Percentiles rank a stretch among this genome's conserved stretches.
phyloP scores from a whole-genome alignment of 2,888 invertebrate genomes.

The Lasioglossum vierecki region DNA sequence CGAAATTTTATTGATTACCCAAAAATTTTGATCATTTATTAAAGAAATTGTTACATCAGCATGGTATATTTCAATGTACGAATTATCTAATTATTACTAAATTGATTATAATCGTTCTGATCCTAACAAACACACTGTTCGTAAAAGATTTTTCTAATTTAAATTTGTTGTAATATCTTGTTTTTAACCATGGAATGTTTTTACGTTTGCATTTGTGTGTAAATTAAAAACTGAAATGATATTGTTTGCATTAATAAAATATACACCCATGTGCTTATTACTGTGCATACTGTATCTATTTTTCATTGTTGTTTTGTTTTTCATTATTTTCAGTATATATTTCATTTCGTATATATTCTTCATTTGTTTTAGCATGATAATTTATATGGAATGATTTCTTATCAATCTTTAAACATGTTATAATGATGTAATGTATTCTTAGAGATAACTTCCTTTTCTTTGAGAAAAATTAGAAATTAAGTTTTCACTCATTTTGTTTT shows the following conservation, averaged over 20 bases:
- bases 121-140: conserved; percentile 11
- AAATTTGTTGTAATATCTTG: not conserved
- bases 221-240: not conserved
- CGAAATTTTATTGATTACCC: conserved; percentile 41
- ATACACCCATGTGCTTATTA: not conserved
- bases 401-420: not conserved
- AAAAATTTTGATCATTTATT: conserved; percentile 28
- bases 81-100: conserved; percentile 20
- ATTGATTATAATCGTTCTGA: not conserved
- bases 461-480: not conserved
- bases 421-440: conserved; percentile 13
- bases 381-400: conserved; percentile 12
- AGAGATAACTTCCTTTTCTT: not conserved
- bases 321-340: not conserved
- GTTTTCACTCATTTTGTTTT: not conserved
- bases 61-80: conserved; percentile 21
- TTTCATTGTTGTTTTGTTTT: conserved; percentile 6
- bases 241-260: not conserved
- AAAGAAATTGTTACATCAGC: conserved; percentile 22
- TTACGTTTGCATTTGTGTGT: conserved; percentile 19
- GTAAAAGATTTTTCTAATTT: conserved; percentile 15
- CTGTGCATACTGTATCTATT: not conserved
- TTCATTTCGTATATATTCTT: conserved; percentile 1
- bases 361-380: conserved; percentile 29
- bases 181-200: conserved; percentile 34